A percentile compares a stretch with the other conserved stretches of the same genome.
Evolutionary conservation across 2,797 vertebrate genomes (phyloP).

Genomic region (Knipowitschia caucasica): DNA sequence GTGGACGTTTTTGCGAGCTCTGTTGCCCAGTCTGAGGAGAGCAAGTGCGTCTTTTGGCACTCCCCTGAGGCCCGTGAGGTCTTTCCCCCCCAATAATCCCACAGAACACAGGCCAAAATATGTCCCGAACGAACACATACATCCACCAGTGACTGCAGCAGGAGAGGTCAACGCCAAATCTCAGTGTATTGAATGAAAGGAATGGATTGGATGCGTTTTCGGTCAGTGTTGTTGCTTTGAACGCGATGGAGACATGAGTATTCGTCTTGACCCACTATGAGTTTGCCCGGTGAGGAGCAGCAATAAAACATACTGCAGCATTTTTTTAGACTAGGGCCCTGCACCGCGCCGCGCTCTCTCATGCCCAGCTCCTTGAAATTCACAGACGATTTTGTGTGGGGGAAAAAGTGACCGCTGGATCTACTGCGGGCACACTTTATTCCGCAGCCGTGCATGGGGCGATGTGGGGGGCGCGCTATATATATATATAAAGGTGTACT

Average conservation of each 20-base stretch:
- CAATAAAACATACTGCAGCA: constrained; percentile 81
- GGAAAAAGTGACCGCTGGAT: no score
- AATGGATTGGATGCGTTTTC: neutral
- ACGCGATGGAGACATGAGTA: constrained; percentile 13
- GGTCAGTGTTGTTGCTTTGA: constrained; percentile 6
- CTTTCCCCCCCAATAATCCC: constrained; percentile 28
- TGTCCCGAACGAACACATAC: neutral
- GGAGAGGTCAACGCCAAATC: constrained; percentile 8
- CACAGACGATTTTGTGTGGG: no score
- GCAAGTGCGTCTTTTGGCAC: constrained; percentile 66
- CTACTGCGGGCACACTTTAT: no score
- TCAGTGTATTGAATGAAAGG: neutral
- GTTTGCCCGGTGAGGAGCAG: constrained; percentile 52
- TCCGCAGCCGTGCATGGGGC: no score
- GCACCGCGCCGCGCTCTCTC: constrained; percentile 38
- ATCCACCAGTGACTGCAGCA: neutral
- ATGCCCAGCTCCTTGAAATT: no score
- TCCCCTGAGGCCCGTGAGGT: constrained; percentile 41
- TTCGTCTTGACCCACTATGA: constrained; percentile 56
- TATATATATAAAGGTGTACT: constrained; percentile 19
- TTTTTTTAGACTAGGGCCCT: constrained; percentile 73
- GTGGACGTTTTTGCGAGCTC: constrained; percentile 48
- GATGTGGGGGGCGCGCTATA: no score
- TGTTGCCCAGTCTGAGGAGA: constrained; percentile 45
- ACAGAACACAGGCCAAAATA: neutral